Evolutionary conservation across 2,888 invertebrate genomes (phyloP), one percentile per base, ranked within the genome.

Genomic region (Cheilosia impressa): DNA sequence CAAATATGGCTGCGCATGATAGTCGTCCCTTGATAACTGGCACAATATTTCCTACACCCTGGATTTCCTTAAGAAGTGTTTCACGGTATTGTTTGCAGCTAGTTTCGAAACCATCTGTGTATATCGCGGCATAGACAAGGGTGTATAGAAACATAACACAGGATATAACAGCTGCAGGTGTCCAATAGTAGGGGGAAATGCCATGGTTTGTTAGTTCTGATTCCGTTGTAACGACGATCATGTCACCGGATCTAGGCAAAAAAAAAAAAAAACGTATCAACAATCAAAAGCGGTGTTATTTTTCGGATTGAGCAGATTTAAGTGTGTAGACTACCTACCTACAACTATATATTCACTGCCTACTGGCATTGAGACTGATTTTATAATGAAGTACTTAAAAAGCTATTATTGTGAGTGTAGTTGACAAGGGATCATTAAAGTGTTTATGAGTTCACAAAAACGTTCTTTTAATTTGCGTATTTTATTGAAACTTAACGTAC

Each of bases 31-130:
- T 92, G 62, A 92, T 90, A 2, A 91, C 92, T 1, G 91, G 91
- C 5, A 92, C 92, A 72, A 92, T 91, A 80, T 92, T 91, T 34
- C 93, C 92, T 34, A 90, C 89, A 1, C 92, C 92, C 79, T 91
- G 91, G 19, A 92, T 90, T 81, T 91, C 93, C 90, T 94, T 94
- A 47, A 96, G 94, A 87, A 96, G 91, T 75, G 94, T 94, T 88
- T 94, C 94, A 75, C 95, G 93, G 89, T 96, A 97, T 88, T 96
- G 95, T 5, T 94, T 94, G 90, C 97, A 97, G n/a, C 96, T 96
- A 87, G 93, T 94, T 69, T 94, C 93, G 89, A 95, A 96, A 0
- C 97, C 97, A 90, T 95, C 95, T 0, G 96, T 94, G 68, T 95
- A 93, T 19, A 96, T 94, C 1, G 95, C 92, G 13, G 96, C 95